These are phyloP conservation scores for Acanthurus tractus DNA, from an alignment of 2,797 vertebrate species.

Conservation along the genomic window DNA sequence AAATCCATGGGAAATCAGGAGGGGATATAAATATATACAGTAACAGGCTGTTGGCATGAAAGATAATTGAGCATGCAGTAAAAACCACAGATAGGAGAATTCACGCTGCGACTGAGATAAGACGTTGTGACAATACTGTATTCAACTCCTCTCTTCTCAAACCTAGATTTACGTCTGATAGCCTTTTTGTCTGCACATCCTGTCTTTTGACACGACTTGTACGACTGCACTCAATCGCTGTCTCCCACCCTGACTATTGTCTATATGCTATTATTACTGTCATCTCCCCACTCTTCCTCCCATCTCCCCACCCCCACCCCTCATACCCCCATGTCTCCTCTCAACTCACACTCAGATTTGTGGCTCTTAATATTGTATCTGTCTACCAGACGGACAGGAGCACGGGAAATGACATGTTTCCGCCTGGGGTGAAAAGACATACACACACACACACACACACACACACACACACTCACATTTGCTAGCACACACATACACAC, in stretches of 20 bases:
- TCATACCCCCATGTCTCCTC: conserved; percentile 66
- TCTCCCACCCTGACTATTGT: conserved; percentile 76
- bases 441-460: conserved; percentile 28
- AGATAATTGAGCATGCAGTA: conserved; percentile 74
- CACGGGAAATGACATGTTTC: conserved; percentile 84
- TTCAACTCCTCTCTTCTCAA: conserved; percentile 69
- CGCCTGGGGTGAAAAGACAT: conserved; percentile 77
- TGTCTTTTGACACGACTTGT: conserved; percentile 77
- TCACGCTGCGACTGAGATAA: conserved; percentile 76
- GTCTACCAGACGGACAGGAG: conserved; percentile 81
- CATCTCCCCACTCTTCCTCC: conserved; percentile 60
- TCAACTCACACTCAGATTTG: conserved; percentile 81
- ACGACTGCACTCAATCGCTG: conserved; percentile 71
- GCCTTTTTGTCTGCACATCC: conserved; percentile 76
- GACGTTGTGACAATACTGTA: conserved; percentile 71
- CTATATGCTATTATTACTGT: conserved; percentile 82
- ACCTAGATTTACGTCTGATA: conserved; percentile 73
- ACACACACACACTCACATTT: conserved; percentile 23
- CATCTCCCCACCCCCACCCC: conserved; percentile 20
- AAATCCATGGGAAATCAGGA: conserved; percentile 55
- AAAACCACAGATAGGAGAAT: conserved; percentile 67
- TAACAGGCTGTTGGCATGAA: conserved; percentile 54
- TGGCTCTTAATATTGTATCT: conserved; percentile 86
- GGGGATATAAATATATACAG: conserved; percentile 56
- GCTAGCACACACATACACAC: conserved; percentile 17